Evolutionary conservation across 2,888 invertebrate species (phyloP), one percentile per base, ranked within the genome.

Genomic region (Drosophila peninsularis): DNA sequence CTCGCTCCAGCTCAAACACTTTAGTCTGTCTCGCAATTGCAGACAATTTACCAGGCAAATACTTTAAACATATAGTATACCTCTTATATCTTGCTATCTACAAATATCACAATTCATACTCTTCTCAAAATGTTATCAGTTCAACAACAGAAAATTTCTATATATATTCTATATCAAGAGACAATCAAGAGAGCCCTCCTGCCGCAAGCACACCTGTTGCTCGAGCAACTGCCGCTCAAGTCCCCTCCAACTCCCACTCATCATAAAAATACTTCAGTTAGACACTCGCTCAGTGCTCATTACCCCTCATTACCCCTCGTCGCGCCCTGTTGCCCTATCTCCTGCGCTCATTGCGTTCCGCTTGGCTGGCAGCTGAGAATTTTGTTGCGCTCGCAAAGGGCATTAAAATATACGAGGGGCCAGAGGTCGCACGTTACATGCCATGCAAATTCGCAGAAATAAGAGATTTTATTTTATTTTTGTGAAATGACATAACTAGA

Each of bases 341-440:
- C 19, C n/a, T 19, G 32, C 24, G 10, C 39, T 47, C 37, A 44
- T 71, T 44, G 47, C 27, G 77, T 77, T 77, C 50, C 77, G 74
- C 77, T 70, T 70, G 65, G 75, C 14, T 57, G 56, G 32, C 56
- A 50, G 47, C 49, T 65, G 55, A 60, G 64, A 72, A 72, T 75
- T 75, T 65, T 42, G 56, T 64, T 69, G 39, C 34, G 41, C 61
- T 58, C 44, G 24, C 60, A 63, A 61, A 67, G 36, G 55, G 54
- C 36, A 64, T 36, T 30, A 53, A 62, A 60, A 32, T 19, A 19
- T 9, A 47, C 45, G 32, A 62, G 62, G 30, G 50, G 32, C 17
- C 41, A 56, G 14, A 21, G 34, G 27, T 34, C 45, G 39, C n/a
- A 19, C 47, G 19, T 30, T 47, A 47, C 62, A 41, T 36, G 42